Percentiles rank a stretch among this genome's conserved stretches.
Evolutionary conservation across 53 echinoderm and acorn worm species (phyloP).

Genomic region (Zoroaster sp.): DNA sequence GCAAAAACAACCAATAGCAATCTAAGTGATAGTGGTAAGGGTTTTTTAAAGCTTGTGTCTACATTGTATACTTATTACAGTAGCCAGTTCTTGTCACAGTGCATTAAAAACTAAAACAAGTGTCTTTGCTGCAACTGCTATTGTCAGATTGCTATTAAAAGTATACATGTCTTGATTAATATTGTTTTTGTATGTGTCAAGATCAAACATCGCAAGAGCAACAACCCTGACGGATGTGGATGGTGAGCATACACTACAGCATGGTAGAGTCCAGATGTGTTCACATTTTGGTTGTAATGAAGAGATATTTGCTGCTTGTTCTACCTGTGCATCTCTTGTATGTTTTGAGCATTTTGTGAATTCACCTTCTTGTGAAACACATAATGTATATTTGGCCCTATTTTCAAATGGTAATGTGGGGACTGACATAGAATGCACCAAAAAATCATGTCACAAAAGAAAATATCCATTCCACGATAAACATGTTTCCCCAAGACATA

Average conservation of each 20-base stretch:
- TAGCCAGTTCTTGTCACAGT: no score
- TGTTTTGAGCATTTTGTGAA: slow-evolving; percentile 32
- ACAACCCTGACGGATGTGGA: neutral
- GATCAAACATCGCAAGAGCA: neutral
- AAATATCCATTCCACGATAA: neutral
- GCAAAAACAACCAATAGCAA: neutral
- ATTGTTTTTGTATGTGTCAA: neutral
- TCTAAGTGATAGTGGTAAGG: no score
- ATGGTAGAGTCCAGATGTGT: neutral
- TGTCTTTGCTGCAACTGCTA: neutral
- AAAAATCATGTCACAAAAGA: neutral
- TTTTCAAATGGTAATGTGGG: neutral
- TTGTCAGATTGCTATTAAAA: neutral
- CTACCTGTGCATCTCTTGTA: slow-evolving; percentile 4
- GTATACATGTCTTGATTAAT: neutral
- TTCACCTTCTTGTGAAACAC: slow-evolving; percentile 13
- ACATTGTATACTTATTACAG: no score
- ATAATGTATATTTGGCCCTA: neutral
- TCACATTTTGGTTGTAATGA: neutral
- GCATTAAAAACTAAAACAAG: neutral
- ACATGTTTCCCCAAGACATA: neutral
- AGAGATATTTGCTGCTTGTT: slow-evolving; percentile 1
- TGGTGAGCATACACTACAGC: neutral
- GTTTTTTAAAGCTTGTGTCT: no score
- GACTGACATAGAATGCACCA: neutral